Evolutionary conservation across 2,113 vertebrate species (phyloP).

Genomic region (Erpornis zantholeuca): DNA sequence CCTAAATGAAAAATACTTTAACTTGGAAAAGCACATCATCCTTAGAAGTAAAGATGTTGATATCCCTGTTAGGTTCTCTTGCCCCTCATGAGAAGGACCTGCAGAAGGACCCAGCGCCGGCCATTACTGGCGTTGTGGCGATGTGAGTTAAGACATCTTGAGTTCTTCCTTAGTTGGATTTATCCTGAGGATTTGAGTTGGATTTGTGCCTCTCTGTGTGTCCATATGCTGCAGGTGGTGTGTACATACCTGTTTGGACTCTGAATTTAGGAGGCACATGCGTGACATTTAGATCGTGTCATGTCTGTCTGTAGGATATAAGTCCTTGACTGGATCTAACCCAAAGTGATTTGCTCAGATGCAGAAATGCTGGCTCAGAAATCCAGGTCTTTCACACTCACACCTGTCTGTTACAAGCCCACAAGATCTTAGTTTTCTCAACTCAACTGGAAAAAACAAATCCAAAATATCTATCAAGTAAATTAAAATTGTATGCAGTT

Average conservation of each 20-base stretch:
- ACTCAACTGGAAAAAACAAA: neutral
- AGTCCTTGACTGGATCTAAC: neutral
- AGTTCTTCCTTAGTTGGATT: neutral
- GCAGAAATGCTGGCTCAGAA: neutral
- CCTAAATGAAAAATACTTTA: neutral
- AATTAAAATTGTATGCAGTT: neutral
- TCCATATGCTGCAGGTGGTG: neutral
- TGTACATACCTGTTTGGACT: neutral
- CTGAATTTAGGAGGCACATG: neutral
- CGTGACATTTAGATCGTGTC: neutral
- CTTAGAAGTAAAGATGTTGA: neutral
- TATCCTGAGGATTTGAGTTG: neutral
- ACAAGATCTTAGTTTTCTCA: neutral
- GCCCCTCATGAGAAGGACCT: neutral
- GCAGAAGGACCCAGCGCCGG: accelerated
- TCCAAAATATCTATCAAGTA: neutral
- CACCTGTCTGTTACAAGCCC: neutral
- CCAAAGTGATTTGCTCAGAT: neutral
- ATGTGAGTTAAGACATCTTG: neutral
- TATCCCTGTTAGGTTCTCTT: neutral
- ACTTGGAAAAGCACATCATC: neutral
- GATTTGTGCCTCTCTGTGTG: neutral
- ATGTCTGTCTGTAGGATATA: neutral
- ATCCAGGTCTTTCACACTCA: neutral
- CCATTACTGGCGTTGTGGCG: neutral